Evolutionary conservation across 2,888 invertebrate species (phyloP), one percentile per base, ranked within the genome.

Genomic region (Cheilosia grossa): DNA sequence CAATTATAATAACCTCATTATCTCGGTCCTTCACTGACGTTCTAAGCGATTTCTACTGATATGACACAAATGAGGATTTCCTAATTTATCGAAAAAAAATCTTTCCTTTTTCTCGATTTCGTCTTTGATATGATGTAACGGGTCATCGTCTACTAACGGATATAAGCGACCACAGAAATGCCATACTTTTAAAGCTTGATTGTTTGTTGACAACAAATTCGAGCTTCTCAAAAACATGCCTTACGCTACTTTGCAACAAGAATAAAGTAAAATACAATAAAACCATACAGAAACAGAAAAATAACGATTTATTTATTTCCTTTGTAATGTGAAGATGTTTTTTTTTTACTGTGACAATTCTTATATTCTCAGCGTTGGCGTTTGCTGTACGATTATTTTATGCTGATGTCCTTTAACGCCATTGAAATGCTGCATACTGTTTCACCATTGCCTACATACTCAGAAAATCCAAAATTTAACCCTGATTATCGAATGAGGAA

Each of bases 311-410:
- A 33, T 61, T 54, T 44, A 13, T 53, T 54, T 37, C 21, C 33
- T 72, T 53, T 15, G 24, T 15, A 61, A 24, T 54, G 54, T 42
- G 33, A 54, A 19, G 44, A 27, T 19, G 21, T 63, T 53, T 4
- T 63, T 63, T 64, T 63, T 73, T 47, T 3, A 33, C 33, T 58
- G 40, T 27, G 40, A 37, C 58, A 49, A 74, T 58, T 42, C 58
- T 58, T n/a, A n/a, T n/a, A 58, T 40, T 51, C 37, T 56, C 56
- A 40, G 58, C 74, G 74, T 66, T 66, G 66, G 56, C 66, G 58
- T 74, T 66, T 40, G 56, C 56, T 74, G 49, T 58, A 49, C 51
- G 56, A 74, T 58, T 74, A 58, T 66, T 74, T 64, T 74, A 58
- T 74, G 66, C 64, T 58, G 49, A 66, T 51, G 47, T 66, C 56